phyloP scores from a whole-genome alignment of 2,113 vertebrate genomes.

The Lamprologus lemairii region DNA sequence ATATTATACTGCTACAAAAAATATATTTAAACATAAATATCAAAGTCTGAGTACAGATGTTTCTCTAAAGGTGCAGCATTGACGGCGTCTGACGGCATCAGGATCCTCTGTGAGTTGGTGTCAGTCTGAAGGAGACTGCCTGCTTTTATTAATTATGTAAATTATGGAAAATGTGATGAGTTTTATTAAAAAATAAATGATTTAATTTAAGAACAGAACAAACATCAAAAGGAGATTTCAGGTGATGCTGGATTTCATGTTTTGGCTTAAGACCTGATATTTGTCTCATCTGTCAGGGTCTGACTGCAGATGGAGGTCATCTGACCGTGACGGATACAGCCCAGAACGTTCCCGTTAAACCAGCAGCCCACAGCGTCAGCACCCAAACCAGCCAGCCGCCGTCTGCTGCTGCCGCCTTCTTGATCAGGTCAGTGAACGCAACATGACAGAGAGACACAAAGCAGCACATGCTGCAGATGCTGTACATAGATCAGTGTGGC shows the following conservation, averaged over 20 bases:
- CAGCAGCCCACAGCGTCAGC: constrained; percentile 9
- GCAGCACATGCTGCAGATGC: background rate
- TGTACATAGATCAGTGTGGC: background rate
- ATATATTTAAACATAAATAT: background rate
- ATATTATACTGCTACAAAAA: background rate
- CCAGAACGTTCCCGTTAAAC: background rate
- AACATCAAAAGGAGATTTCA: background rate
- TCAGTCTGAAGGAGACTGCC: background rate
- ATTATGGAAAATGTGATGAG: background rate
- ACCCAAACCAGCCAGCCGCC: constrained; percentile 26
- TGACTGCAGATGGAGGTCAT: background rate
- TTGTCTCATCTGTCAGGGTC: background rate
- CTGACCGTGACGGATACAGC: background rate
- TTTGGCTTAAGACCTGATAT: background rate
- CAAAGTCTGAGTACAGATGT: background rate
- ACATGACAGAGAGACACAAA: background rate
- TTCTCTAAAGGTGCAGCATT: background rate
- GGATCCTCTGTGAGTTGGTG: background rate
- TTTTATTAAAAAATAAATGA: background rate
- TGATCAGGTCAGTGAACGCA: constrained; percentile 42
- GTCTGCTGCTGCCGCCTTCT: constrained; percentile 31
- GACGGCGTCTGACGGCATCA: background rate
- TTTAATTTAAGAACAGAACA: background rate
- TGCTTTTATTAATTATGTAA: background rate
- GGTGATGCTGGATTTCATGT: background rate